Evolutionary conservation across 2,888 invertebrate species (phyloP).

Genomic region (Athrips mouffetella): DNA sequence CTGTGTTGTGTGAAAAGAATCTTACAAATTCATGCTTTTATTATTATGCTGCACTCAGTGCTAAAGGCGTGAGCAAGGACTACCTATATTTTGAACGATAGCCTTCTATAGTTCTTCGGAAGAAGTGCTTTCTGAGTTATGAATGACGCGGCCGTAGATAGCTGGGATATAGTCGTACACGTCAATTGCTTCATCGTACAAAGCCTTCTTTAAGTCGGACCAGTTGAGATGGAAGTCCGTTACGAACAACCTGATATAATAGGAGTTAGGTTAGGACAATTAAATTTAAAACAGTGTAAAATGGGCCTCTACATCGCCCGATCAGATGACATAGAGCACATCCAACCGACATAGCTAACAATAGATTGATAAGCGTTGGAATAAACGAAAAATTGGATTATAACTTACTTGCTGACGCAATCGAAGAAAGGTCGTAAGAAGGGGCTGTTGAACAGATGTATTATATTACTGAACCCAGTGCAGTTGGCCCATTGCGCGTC

Average conservation of each 20-base stretch:
- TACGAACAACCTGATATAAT: constrained; percentile 41
- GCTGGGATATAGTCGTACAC: constrained; percentile 47
- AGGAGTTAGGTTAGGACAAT: no score
- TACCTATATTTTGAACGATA: no score
- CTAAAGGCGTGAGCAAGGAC: no score
- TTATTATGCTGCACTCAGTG: no score
- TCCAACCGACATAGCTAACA: no score
- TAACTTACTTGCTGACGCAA: constrained; percentile 45
- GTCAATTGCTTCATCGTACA: constrained; percentile 28
- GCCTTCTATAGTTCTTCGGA: not conserved
- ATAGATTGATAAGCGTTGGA: no score
- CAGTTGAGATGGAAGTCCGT: constrained; percentile 37
- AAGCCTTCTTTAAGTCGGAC: constrained; percentile 36
- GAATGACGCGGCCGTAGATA: constrained; percentile 45
- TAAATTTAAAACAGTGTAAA: not conserved
- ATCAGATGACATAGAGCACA: no score
- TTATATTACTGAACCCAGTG: constrained; percentile 52
- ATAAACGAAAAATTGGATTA: no score
- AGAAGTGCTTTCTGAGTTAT: constrained; percentile 14
- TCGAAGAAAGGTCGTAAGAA: constrained; percentile 40
- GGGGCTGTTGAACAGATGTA: constrained; percentile 41
- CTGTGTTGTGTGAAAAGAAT: no score
- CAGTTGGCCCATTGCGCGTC: constrained; percentile 69
- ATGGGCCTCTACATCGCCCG: no score
- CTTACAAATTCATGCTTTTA: no score